These are phyloP conservation scores for Harpagus bidentatus DNA, from an alignment of 2,113 vertebrate genomes.

Conservation along the genomic window DNA sequence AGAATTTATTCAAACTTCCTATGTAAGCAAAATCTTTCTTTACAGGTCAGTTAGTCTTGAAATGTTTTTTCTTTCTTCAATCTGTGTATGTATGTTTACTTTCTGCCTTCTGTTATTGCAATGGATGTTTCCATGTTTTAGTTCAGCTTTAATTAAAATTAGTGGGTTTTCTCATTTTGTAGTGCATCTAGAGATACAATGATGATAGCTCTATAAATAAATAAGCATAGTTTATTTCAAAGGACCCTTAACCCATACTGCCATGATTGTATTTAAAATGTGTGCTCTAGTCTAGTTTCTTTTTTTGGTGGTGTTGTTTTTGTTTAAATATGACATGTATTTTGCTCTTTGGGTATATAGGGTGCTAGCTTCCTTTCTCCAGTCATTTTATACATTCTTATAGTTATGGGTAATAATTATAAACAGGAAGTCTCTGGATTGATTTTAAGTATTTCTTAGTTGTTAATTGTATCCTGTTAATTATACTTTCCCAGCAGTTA, in stretches of 20 bases:
- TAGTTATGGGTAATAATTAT: not conserved
- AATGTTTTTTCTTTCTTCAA: not conserved
- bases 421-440: slow-evolving; percentile 26
- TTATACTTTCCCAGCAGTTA: slow-evolving; percentile 35
- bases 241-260: not conserved
- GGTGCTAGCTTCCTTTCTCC: not conserved
- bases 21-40: not conserved
- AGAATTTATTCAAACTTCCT: not conserved
- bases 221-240: not conserved
- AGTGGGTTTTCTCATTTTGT: not conserved
- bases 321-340: not conserved
- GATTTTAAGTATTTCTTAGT: slow-evolving; percentile 53
- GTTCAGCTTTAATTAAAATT: not conserved
- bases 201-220: not conserved
- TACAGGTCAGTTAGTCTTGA: not conserved
- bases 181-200: not conserved
- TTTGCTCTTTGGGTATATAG: not conserved
- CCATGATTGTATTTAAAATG: not conserved
- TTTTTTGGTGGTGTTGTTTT: not conserved
- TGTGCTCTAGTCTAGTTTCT: not conserved
- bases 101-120: not conserved
- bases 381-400: not conserved
- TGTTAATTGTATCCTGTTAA: slow-evolving; percentile 56
- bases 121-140: not conserved
- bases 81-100: not conserved